phyloP scores from a whole-genome alignment of 2,113 vertebrate genomes.

The Ageneiosus marmoratus region DNA sequence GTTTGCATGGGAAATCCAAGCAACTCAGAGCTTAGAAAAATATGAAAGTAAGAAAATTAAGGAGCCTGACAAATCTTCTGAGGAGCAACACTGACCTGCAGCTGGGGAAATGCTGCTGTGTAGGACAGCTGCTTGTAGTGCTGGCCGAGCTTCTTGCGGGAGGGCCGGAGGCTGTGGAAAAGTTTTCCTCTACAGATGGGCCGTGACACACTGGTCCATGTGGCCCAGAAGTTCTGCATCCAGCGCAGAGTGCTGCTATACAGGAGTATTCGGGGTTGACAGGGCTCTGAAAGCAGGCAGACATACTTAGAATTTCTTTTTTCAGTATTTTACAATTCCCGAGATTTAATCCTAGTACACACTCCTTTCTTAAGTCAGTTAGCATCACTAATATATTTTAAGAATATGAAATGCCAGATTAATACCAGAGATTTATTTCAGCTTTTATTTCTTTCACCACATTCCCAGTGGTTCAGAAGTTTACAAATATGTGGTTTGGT shows the following conservation, averaged over 20 bases:
- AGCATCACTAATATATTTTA: no score
- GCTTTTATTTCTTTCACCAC: no score
- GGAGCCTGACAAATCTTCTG: background rate
- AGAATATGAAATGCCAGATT: no score
- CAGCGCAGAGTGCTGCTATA: slow-evolving; percentile 98
- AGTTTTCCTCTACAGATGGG: slow-evolving; percentile 96
- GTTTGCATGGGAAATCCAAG: no score
- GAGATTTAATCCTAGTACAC: no score
- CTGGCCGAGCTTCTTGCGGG: slow-evolving; percentile 93
- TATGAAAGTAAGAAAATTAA: background rate
- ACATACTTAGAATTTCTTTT: background rate
- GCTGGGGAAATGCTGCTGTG: slow-evolving; percentile 86
- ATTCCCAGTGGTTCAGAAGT: no score
- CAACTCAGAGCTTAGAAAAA: no score
- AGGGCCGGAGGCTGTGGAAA: slow-evolving; percentile 87
- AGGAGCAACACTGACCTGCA: slow-evolving; percentile 80
- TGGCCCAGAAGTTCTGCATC: slow-evolving; percentile 99
- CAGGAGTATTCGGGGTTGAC: slow-evolving; percentile 88
- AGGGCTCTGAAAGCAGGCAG: slow-evolving; percentile 71
- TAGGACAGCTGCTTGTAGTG: slow-evolving; percentile 97
- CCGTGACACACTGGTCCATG: slow-evolving; percentile 90
- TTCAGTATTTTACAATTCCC: no score
- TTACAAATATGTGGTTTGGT: no score
- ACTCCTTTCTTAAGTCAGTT: no score
- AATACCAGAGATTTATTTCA: no score